phyloP scores from a whole-genome alignment of 2,113 vertebrate species.

The Indri indri region DNA sequence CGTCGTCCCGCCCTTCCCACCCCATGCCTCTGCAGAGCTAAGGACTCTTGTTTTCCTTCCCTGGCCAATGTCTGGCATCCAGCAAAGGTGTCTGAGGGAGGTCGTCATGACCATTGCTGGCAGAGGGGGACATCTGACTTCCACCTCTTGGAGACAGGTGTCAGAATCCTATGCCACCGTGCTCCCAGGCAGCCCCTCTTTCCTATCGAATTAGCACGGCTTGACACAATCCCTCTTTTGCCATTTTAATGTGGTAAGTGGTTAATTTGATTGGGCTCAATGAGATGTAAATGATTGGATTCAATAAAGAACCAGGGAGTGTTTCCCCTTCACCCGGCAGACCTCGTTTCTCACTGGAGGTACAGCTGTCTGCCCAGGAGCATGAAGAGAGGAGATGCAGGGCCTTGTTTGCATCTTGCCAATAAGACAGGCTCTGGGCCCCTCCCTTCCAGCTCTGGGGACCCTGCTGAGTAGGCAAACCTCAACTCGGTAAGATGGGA shows the following conservation, averaged over 20 bases:
- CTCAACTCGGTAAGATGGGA: background rate
- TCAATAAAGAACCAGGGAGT: conserved; percentile 81
- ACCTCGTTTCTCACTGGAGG: conserved; percentile 73
- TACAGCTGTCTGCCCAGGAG: conserved; percentile 38
- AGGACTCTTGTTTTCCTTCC: background rate
- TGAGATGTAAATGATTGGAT: conserved; percentile 86
- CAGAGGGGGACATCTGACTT: background rate
- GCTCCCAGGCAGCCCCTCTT: conserved; percentile 5
- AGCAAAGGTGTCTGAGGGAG: background rate
- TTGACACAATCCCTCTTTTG: conserved; percentile 78
- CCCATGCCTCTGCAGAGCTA: background rate
- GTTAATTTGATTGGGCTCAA: conserved; percentile 83
- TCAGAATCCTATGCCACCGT: conserved; percentile 3
- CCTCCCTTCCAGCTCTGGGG: background rate
- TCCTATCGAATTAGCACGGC: conserved; percentile 74
- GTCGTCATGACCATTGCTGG: background rate
- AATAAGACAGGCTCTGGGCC: background rate
- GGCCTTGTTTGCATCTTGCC: background rate
- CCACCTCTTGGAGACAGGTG: background rate
- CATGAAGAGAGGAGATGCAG: background rate
- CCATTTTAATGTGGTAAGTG: conserved; percentile 82
- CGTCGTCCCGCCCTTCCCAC: too few relatives aligned
- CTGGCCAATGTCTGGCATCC: background rate
- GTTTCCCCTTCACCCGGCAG: conserved; percentile 71
- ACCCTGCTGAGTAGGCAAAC: background rate